Conservation (phyloP, 2,797 vertebrate species). For the Tangara arthus region DNA sequence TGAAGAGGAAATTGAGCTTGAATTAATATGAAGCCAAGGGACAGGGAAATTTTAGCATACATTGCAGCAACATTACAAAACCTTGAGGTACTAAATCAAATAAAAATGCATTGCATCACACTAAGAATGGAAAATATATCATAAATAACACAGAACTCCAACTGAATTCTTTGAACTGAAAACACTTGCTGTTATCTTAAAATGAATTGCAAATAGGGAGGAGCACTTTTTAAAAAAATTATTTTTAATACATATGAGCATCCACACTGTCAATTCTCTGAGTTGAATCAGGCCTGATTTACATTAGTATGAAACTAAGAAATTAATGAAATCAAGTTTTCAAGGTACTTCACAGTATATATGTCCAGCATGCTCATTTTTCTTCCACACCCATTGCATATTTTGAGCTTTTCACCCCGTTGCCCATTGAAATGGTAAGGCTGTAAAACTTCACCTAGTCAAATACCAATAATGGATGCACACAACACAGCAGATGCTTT, state of each 20-base stretch:
- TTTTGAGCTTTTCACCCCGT: neutral
- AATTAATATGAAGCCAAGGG: neutral
- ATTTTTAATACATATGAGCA: neutral
- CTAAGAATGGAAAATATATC: neutral
- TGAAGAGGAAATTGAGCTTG: neutral
- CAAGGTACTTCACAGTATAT: neutral
- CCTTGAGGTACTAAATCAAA: neutral
- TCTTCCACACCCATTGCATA: neutral
- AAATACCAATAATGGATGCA: neutral
- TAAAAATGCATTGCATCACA: neutral
- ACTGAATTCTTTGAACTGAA: neutral
- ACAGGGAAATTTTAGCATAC: neutral
- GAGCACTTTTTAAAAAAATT: fast-evolving
- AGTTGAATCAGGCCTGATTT: neutral
- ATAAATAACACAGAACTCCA: neutral
- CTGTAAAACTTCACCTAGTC: neutral
- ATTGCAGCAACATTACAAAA: neutral
- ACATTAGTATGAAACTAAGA: neutral
- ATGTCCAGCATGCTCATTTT: neutral
- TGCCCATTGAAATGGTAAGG: neutral
- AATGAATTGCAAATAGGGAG: neutral
- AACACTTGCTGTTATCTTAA: neutral
- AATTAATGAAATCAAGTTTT: neutral
- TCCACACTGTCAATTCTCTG: neutral
- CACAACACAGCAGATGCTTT: neutral